Percentiles rank a stretch among this genome's conserved stretches.
phyloP scores from a whole-genome alignment of 1,140 invertebrate species.

The Drosophila funebris region DNA sequence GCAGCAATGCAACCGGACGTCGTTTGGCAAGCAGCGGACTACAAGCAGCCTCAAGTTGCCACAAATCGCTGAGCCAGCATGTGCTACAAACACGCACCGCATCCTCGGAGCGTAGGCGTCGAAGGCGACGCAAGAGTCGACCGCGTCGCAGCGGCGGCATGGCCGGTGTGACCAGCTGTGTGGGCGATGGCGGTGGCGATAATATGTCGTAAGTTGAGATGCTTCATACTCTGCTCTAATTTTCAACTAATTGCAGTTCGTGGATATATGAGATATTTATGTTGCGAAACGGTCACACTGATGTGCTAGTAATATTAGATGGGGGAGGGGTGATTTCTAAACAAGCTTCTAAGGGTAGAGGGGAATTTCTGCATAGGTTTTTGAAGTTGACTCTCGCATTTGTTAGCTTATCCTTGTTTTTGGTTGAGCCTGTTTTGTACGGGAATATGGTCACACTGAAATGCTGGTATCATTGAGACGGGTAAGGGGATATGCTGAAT shows the following conservation, averaged over 20 bases:
- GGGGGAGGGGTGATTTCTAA: too few relatives aligned
- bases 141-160: constrained; percentile 73
- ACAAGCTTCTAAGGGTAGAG: too few relatives aligned
- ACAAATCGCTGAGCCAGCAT: constrained; percentile 80
- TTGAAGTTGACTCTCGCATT: too few relatives aligned
- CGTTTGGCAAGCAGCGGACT: constrained; percentile 71
- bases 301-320: too few relatives aligned
- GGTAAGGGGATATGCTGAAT: too few relatives aligned
- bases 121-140: constrained; percentile 73
- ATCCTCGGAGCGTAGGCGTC: constrained; percentile 73
- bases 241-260: neutral
- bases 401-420: too few relatives aligned
- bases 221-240: too few relatives aligned
- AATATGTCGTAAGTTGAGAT: constrained; percentile 83
- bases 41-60: constrained; percentile 35
- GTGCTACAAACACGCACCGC: constrained; percentile 78
- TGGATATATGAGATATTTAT: too few relatives aligned
- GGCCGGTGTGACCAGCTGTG: constrained; percentile 69
- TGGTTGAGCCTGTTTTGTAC: too few relatives aligned
- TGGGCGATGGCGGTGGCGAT: constrained; percentile 73
- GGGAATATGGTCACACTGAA: too few relatives aligned
- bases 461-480: too few relatives aligned
- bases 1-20: constrained; percentile 75
- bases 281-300: neutral
- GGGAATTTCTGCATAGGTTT: too few relatives aligned